phyloP scores from a whole-genome alignment of 1,140 invertebrate genomes.

The Leptestheria dahalacensis region DNA sequence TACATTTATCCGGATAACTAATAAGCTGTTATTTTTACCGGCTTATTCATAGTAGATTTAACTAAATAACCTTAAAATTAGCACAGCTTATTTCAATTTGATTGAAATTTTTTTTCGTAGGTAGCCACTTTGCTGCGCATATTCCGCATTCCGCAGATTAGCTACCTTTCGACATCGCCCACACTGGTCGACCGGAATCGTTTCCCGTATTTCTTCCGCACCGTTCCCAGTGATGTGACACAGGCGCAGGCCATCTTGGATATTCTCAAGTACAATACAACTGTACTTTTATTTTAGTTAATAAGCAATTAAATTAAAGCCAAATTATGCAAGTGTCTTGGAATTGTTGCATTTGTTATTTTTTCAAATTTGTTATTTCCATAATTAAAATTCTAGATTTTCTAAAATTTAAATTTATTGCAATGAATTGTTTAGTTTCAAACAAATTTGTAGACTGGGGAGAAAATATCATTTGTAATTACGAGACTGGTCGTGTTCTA shows the following conservation, averaged over 20 bases:
- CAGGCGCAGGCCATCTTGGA: constrained; percentile 41
- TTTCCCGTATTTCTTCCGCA: constrained; percentile 43
- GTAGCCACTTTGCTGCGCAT: constrained; percentile 38
- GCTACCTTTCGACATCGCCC: constrained; percentile 42
- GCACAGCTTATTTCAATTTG: not conserved
- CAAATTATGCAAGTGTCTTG: no score
- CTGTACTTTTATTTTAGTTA: not conserved
- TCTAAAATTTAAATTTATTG: no score
- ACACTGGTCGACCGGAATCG: constrained; percentile 36
- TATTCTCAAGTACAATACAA: constrained; percentile 33
- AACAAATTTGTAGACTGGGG: no score
- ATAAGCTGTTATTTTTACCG: not conserved
- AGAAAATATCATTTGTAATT: no score
- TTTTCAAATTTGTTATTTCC: no score
- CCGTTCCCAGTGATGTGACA: constrained; percentile 41
- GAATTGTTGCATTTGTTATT: no score
- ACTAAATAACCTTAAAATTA: not conserved
- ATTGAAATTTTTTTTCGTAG: constrained; percentile 23
- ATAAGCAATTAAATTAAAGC: no score
- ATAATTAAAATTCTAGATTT: no score
- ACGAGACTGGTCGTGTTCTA: no score
- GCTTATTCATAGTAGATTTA: not conserved
- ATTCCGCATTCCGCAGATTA: constrained; percentile 41
- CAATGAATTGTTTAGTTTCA: not conserved
- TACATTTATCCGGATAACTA: no score